Evolutionary conservation across 2,797 vertebrate genomes (phyloP), one percentile per base, ranked within the genome.

Genomic region (Amazona finschi): DNA sequence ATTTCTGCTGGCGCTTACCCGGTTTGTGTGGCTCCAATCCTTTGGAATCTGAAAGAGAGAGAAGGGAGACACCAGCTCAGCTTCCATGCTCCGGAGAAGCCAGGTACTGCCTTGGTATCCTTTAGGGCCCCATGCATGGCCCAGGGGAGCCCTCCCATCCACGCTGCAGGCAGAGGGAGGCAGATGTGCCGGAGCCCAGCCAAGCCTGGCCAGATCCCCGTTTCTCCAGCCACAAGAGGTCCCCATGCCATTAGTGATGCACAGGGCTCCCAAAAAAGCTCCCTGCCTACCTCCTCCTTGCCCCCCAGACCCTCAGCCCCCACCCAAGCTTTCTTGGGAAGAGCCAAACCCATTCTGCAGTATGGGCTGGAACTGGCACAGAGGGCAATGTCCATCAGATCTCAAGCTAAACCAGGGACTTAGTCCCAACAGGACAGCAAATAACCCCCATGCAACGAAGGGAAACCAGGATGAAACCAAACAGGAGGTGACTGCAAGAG

Each of bases 11-110:
- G 46, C 5, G 3, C 90, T 81, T 15, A 96, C 96, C 93, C 6
- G 88, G 94, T 95, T 97, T 97, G 83, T 96, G 93, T 0, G 97
- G 95, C 92, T 97, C 96, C 94, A 97, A 96, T 79, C 96, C 95
- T 93, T 95, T 97, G 87, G 97, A 95, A 97, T 97, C 96, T 97
- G 65, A 18, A 97, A 97, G 81, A 58, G 36, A 92, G 57, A 92
- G 49, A 66, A 71, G 12, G 3, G 3, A 81, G 61, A 93, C 53
- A 50, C 2, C 22, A 28, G 80, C 25, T 97, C 77, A 93, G 80
- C 27, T 39, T 44, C 36, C 21, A 17, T 6, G 22, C 41, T 60
- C 52, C 46, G 53, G 57, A 36, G 12, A 24, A 6, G 7, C 2
- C 0, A 4, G 39, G 62, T 25, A 72, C n/a, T 50, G 27, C 15